Conservation (phyloP, 2,888 invertebrate species). For the Eristalis arbustorum region DNA sequence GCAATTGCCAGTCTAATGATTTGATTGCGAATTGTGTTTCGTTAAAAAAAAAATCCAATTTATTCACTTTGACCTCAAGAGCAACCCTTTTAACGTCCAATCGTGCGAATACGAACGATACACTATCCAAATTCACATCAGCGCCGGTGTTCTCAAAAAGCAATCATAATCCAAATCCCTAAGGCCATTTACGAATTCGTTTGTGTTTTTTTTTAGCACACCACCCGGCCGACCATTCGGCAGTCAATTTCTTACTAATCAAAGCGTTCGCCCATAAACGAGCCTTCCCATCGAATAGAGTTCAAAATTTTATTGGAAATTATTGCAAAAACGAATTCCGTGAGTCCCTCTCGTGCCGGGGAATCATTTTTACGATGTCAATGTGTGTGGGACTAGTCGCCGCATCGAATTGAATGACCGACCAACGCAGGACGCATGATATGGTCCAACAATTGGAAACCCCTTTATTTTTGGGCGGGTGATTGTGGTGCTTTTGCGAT, state of each 20-base stretch:
- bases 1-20: too few species aligned
- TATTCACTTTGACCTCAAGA: background rate
- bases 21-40: too few species aligned
- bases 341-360: background rate
- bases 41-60: too few species aligned
- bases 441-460: background rate
- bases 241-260: constrained; percentile 61
- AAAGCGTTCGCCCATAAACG: constrained; percentile 49
- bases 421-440: background rate
- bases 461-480: background rate
- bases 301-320: constrained; percentile 60
- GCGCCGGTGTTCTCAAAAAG: constrained; percentile 15
- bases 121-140: constrained; percentile 7
- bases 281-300: constrained; percentile 30
- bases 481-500: background rate
- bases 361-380: constrained; percentile 49
- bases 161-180: constrained; percentile 52
- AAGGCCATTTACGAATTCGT: constrained; percentile 15
- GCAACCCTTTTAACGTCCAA: background rate
- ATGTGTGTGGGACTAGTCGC: background rate
- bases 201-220: constrained; percentile 14
- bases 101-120: background rate
- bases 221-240: background rate
- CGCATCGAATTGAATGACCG: background rate
- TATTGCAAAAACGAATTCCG: constrained; percentile 61